Evolutionary conservation across 2,113 vertebrate species (phyloP).

Genomic region (Macroglossus sobrinus): DNA sequence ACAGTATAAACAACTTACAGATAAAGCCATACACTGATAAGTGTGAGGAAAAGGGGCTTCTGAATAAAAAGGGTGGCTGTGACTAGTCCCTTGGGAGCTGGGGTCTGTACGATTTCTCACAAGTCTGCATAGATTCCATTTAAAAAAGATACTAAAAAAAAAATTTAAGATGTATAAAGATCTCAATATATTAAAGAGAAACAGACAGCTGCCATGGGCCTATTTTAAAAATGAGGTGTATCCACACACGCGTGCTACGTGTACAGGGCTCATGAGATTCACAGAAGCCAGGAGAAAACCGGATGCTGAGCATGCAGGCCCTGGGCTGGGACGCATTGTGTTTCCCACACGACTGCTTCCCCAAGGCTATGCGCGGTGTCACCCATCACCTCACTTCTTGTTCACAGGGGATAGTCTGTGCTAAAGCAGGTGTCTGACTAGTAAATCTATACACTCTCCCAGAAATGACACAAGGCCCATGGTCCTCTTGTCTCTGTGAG

Average conservation of each 20-base stretch:
- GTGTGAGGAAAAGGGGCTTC: background rate
- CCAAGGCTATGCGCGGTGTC: background rate
- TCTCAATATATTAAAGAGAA: background rate
- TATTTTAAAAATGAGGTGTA: background rate
- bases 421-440: background rate
- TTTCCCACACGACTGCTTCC: background rate
- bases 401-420: fast-evolving
- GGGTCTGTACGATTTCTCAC: background rate
- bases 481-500: background rate
- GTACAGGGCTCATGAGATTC: background rate
- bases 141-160: background rate
- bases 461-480: background rate
- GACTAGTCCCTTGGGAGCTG: background rate
- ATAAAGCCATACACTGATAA: fast-evolving
- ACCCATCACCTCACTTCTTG: background rate
- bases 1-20: background rate
- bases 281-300: no score
- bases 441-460: background rate
- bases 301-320: background rate
- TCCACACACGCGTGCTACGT: fast-evolving
- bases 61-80: background rate
- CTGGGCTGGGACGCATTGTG: background rate
- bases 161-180: background rate
- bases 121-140: background rate
- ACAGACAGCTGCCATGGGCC: no score